Base-by-base conservation (phyloP, 1,140 invertebrate species). In the Geopemphigus sp. region DNA sequence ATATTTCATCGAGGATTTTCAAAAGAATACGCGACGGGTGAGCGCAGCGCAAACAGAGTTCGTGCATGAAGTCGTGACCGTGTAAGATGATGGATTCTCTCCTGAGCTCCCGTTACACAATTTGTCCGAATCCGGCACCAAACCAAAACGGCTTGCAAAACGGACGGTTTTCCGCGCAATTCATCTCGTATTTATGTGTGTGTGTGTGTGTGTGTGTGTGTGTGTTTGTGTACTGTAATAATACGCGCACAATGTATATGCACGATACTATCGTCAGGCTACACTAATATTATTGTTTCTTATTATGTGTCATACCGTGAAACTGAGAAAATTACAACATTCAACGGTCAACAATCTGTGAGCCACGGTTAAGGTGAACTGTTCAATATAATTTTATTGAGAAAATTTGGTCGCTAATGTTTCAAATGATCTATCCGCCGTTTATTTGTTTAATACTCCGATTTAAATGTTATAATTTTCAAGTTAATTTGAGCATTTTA, bases 51-150 rank as follows among this genome's bases (percentile, higher is more conserved):
- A 24, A 76, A 76, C n/a, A 24, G 12, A 76, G 19, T 54, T 76
- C 72, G 72, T 45, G 72, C 72, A 59, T 76, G 72, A 76, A 76
- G 56, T 76, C 72, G 72, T 76, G 72, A 72, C 68, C 50, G 68
- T 39, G 24, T 47, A 24, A 29, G 10, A 29, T 19, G 68, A 54
- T 22, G 3, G 32, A 39, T 39, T 57, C 72, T 76, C 17, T 6
- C 57, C 54, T 6, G n/a, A 24, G 32, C 24, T 6, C 39, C n/a
- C 56, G 24, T 76, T 59, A n/a, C 54, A 24, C 56, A 59, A 76
- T 76, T 76, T 76, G 12, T 59, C 54, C 54, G 32, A 57, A 59
- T 57, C 54, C 54, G 72, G 32, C 24, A n/a, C n/a, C n/a, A 56
- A 76, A 39, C 72, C 29, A 59, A 53, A 72, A 72, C 47, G 50